phyloP scores from a whole-genome alignment of 2,113 vertebrate species.

The Callaeas wilsoni region DNA sequence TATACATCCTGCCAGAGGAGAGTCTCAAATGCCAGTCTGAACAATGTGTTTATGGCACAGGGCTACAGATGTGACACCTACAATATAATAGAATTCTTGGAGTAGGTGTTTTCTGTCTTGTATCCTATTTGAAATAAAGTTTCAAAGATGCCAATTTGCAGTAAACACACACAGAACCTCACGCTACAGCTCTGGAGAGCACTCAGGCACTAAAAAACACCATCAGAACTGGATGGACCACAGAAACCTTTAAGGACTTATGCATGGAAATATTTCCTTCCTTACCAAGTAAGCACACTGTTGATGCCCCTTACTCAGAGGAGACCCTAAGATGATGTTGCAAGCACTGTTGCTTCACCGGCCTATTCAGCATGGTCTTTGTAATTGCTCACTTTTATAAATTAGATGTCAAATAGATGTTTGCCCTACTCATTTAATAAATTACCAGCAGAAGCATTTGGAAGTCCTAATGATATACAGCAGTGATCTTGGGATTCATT shows the following conservation, averaged over 20 bases:
- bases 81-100: not conserved
- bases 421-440: not conserved
- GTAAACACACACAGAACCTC: not conserved
- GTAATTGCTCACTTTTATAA: not conserved
- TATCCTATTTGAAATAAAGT: not conserved
- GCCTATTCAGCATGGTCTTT: not conserved
- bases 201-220: not conserved
- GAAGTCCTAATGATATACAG: not conserved
- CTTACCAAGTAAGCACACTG: not conserved
- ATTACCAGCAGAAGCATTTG: not conserved
- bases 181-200: not conserved
- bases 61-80: not conserved
- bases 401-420: not conserved
- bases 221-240: not conserved
- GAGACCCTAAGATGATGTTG: not conserved
- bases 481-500: not conserved
- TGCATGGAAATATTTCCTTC: not conserved
- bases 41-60: not conserved
- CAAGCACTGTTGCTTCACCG: not conserved
- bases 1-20: rapidly evolving
- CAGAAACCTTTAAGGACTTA: not conserved
- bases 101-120: not conserved
- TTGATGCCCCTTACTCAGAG: not conserved
- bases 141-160: not conserved
- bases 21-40: not conserved